Conservation (phyloP, 2,888 invertebrate genomes). For the Zonitis immaculata region DNA sequence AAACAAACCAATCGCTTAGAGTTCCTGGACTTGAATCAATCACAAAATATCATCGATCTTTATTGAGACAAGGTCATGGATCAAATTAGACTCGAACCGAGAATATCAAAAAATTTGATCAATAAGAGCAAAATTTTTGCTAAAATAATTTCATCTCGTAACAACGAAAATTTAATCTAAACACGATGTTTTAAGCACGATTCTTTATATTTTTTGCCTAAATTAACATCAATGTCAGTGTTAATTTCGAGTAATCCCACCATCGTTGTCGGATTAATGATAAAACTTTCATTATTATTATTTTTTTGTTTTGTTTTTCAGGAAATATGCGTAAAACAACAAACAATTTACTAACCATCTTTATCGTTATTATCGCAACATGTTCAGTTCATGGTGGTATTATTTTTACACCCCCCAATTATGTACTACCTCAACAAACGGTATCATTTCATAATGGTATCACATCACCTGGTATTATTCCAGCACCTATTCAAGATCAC, state of each 20-base stretch:
- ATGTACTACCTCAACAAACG: neutral
- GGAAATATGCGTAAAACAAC: neutral
- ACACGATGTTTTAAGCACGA: neutral
- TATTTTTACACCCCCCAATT: neutral
- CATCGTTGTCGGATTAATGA: too few relatives aligned
- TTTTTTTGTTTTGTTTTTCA: neutral
- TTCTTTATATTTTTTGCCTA: too few relatives aligned
- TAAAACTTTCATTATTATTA: too few relatives aligned
- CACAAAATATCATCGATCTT: neutral
- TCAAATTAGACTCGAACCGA: neutral
- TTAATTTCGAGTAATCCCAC: too few relatives aligned
- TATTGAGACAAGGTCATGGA: neutral
- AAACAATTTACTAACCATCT: neutral
- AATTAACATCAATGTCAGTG: neutral
- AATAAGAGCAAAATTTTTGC: too few relatives aligned
- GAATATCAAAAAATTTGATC: too few relatives aligned
- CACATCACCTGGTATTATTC: slow-evolving; percentile 19
- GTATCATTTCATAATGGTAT: slow-evolving; percentile 5
- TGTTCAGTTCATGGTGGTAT: neutral
- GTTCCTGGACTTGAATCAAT: slow-evolving; percentile 2
- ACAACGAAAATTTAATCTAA: neutral
- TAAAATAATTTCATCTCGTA: neutral
- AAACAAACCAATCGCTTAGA: neutral
- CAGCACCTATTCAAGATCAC: slow-evolving; percentile 24
- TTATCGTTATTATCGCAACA: neutral